Percentiles rank a stretch among this genome's conserved stretches.
Evolutionary conservation across 2,797 vertebrate species (phyloP).

Genomic region (Helostoma temminkii): DNA sequence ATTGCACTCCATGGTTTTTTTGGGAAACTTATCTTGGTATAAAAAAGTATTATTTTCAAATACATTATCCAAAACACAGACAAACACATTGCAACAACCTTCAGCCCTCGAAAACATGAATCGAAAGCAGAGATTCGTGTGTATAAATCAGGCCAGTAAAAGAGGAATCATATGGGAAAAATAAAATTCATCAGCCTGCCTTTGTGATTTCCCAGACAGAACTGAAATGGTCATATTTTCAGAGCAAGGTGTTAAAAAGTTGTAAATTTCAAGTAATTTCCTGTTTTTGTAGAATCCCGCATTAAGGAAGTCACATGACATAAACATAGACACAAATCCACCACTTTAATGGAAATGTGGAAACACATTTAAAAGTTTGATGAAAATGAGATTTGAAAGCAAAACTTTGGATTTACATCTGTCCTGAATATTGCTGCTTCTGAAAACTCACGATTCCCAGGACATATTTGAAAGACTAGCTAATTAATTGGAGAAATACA

Average conservation of each 20-base stretch:
- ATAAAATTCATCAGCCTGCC: neutral
- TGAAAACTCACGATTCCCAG: neutral
- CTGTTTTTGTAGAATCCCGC: slow-evolving; percentile 18
- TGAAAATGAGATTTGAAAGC: too few relatives aligned
- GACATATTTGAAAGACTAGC: neutral
- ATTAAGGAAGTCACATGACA: neutral
- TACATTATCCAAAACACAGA: neutral
- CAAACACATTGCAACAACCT: too few relatives aligned
- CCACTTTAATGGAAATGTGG: too few relatives aligned
- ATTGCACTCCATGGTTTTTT: neutral
- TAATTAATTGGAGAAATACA: too few relatives aligned
- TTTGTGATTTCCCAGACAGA: neutral
- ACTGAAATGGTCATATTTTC: neutral
- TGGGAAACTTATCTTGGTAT: neutral
- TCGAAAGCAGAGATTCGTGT: slow-evolving; percentile 18
- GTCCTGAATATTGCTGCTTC: slow-evolving; percentile 20
- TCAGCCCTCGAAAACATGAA: neutral
- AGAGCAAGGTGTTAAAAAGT: slow-evolving; percentile 22
- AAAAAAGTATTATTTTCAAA: neutral
- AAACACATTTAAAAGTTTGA: too few relatives aligned
- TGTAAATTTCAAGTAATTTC: slow-evolving; percentile 7
- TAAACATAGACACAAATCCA: slow-evolving; percentile 2
- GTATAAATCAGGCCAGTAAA: slow-evolving; percentile 5
- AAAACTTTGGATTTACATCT: slow-evolving; percentile 35
- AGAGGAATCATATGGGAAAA: neutral